Base-by-base conservation (phyloP, 2,888 invertebrate genomes). In the Harpalus rubripes region DNA sequence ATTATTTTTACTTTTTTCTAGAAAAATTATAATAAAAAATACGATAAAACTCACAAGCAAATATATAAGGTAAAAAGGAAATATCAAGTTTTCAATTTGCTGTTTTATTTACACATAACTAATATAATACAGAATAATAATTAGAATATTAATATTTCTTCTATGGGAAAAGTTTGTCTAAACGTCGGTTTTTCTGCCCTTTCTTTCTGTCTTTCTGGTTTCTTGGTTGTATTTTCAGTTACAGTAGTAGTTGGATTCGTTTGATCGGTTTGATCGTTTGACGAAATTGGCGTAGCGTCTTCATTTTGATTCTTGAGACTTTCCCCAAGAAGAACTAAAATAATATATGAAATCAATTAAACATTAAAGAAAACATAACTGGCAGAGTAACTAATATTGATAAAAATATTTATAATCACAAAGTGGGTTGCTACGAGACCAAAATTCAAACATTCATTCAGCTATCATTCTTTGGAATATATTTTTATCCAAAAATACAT, bases 61-160 rank as follows among this genome's bases (percentile, higher is more conserved):
- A 6, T 32, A 32, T 32, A 6, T 32, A 32, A 32, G 5, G 32
- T 0, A 32, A 32, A 32, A 1, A 32, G 5, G 6, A 32, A 32
- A 32, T 32, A 32, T 6, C 32, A 32, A 32, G 0, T 32, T 32
- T 4, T 5, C 5, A 32, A 32, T 16, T n/a, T 7, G 3, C 16
- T 7, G 3, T 15, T n/a, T 59, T 59, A 16, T 59, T 59, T 15
- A 16, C 7, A 10, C 18, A 63, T 22, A 22, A 63, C 12, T 59
- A n/a, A n/a, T n/a, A 22, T 61, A 61, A 61, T 61, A 22, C 16
- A 61, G 18, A 18, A 61, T 22, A 61, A 61, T 63, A 26, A 39
- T 68, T 39, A 39, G 12, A 39, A 12, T 32, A 68, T 68, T 12
- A 68, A 32, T n/a, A 68, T 12, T n/a, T 68, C 68, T 68, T 68